Evolutionary conservation across 2,797 vertebrate genomes (phyloP).

Genomic region (Antrozous pallidus): DNA sequence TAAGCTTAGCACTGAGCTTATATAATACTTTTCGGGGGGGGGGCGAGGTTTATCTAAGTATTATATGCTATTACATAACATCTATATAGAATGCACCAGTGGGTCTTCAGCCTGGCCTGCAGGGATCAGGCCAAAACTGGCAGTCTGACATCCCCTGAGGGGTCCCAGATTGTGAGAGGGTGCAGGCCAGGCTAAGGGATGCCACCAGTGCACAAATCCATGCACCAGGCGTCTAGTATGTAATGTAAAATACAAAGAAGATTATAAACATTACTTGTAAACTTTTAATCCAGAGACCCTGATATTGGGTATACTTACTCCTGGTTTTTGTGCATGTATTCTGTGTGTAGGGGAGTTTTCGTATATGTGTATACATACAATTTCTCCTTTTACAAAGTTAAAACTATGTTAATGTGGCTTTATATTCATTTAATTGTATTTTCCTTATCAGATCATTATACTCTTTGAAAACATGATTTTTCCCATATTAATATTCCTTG

Average conservation of each 20-base stretch:
- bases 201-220: too few relatives aligned
- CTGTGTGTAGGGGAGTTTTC: background rate
- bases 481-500: background rate
- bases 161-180: too few relatives aligned
- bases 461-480: background rate
- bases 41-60: background rate
- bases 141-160: too few relatives aligned
- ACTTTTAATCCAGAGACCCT: background rate
- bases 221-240: background rate
- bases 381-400: conserved; percentile 20
- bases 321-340: background rate
- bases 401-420: background rate
- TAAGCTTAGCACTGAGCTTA: too few relatives aligned
- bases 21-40: background rate
- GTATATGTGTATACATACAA: rapidly evolving
- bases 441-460: background rate
- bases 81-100: too few relatives aligned
- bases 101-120: too few relatives aligned
- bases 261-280: background rate
- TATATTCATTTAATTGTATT: background rate
- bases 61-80: background rate
- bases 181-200: too few relatives aligned
- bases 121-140: too few relatives aligned
- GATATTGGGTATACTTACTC: background rate
- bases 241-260: background rate